These are phyloP conservation scores for Escarpia spicata DNA, from an alignment of 2,888 invertebrate species.

Conservation along the genomic window DNA sequence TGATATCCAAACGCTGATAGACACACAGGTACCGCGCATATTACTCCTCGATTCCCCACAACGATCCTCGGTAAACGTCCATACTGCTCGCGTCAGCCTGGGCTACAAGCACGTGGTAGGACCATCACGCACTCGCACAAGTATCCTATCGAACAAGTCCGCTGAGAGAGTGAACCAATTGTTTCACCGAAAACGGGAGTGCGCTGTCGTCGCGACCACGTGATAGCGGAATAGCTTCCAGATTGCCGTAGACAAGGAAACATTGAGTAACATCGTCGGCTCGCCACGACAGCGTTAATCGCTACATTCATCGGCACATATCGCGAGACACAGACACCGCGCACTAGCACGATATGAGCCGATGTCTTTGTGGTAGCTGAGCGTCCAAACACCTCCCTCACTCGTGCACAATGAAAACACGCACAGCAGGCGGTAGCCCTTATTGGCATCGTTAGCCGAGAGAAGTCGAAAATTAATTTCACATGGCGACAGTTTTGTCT, in stretches of 20 bases:
- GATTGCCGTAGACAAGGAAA: not conserved
- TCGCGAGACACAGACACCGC: not conserved
- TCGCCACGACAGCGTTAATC: not conserved
- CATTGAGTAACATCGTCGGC: slow-evolving; percentile 5
- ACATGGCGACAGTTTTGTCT: slow-evolving; percentile 10
- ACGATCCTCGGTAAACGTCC: not conserved
- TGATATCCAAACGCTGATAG: too few species aligned
- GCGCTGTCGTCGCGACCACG: not conserved
- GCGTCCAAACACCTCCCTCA: not conserved
- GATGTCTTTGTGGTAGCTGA: not conserved
- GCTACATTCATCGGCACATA: not conserved
- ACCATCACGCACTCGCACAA: not conserved
- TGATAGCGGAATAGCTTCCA: not conserved
- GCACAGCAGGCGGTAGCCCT: not conserved
- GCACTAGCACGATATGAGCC: not conserved
- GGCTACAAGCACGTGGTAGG: not conserved
- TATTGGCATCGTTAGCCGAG: not conserved
- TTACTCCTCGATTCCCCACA: too few species aligned
- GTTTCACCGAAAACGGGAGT: not conserved
- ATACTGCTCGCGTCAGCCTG: not conserved
- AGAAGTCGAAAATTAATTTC: slow-evolving; percentile 16
- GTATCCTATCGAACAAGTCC: not conserved
- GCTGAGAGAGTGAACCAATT: not conserved
- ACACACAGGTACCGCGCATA: too few species aligned
- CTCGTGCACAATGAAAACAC: not conserved